Percentiles rank a stretch among this genome's conserved stretches.
Conservation (phyloP, 2,888 invertebrate genomes). For the Drosophila austrosaltans region DNA sequence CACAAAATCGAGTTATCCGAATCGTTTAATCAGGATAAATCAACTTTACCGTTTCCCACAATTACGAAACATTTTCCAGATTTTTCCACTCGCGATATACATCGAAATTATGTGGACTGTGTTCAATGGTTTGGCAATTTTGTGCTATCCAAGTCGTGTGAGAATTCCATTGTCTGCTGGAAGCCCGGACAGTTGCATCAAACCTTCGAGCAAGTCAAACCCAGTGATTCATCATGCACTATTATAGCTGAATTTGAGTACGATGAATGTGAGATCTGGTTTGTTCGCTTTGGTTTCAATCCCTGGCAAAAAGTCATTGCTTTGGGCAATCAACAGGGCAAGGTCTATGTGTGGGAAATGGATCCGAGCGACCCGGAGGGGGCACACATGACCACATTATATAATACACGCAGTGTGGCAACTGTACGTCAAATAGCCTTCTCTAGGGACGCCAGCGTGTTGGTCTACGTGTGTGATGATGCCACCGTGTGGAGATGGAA, state of each 20-base stretch:
- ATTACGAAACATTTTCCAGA: slow-evolving; percentile 97
- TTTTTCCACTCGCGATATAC: slow-evolving; percentile 98
- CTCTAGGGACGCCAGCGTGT: slow-evolving; percentile 92
- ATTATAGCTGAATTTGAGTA: slow-evolving; percentile 95
- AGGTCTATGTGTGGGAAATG: slow-evolving; percentile 97
- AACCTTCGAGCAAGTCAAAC: slow-evolving; percentile 87
- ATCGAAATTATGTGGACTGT: slow-evolving; percentile 99
- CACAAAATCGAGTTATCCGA: slow-evolving; percentile 94
- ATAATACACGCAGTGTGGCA: slow-evolving; percentile 93
- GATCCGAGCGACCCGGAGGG: slow-evolving; percentile 93
- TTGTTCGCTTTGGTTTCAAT: slow-evolving; percentile 97
- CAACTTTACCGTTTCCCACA: slow-evolving; percentile 93
- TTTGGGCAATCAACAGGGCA: slow-evolving; percentile 96
- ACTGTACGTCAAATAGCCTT: slow-evolving; percentile 96
- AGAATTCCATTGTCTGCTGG: slow-evolving; percentile 98
- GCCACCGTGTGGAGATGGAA: slow-evolving; percentile 99
- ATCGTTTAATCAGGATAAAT: slow-evolving; percentile 90
- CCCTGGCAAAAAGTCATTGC: slow-evolving; percentile 96
- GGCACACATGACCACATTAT: slow-evolving; percentile 90
- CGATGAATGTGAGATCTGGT: slow-evolving; percentile 99
- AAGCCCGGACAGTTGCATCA: slow-evolving; percentile 95
- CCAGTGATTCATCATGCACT: slow-evolving; percentile 91
- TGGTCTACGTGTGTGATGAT: slow-evolving; percentile 98
- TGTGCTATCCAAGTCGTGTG: slow-evolving; percentile 97
- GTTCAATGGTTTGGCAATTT: slow-evolving; percentile 98